Percentiles rank a stretch among this genome's conserved stretches.
These are phyloP conservation scores for Orchesella flavescens DNA, from an alignment of 2,888 invertebrate genomes.

Conservation along the genomic window DNA sequence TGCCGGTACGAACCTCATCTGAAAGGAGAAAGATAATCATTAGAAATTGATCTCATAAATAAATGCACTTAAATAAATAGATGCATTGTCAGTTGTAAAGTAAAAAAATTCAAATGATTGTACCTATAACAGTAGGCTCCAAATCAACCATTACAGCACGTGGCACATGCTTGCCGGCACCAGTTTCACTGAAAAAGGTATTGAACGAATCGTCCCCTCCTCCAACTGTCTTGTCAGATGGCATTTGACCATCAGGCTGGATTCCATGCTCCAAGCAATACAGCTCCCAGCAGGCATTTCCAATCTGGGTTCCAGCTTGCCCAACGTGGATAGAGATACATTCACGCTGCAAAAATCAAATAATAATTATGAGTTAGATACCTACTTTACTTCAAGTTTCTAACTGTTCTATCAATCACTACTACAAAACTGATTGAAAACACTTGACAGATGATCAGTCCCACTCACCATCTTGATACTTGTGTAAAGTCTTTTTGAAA, in stretches of 20 bases:
- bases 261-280: slow-evolving; percentile 84
- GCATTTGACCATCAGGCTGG: slow-evolving; percentile 88
- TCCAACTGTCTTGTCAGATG: slow-evolving; percentile 90
- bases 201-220: slow-evolving; percentile 77
- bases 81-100: too few relatives aligned
- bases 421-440: too few relatives aligned
- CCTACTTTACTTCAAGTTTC: too few relatives aligned
- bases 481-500: too few relatives aligned
- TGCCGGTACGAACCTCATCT: slow-evolving; percentile 94
- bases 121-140: slow-evolving; percentile 80
- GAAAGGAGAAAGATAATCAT: slow-evolving; percentile 79
- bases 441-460: too few relatives aligned
- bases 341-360: slow-evolving; percentile 79
- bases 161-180: slow-evolving; percentile 79
- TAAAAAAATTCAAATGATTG: slow-evolving; percentile 72
- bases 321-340: slow-evolving; percentile 91
- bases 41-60: slow-evolving; percentile 76
- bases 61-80: too few relatives aligned
- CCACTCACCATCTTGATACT: too few relatives aligned
- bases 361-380: too few relatives aligned
- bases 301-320: slow-evolving; percentile 90
- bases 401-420: too few relatives aligned
- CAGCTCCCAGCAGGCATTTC: slow-evolving; percentile 88
- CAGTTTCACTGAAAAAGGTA: slow-evolving; percentile 77
- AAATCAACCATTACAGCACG: slow-evolving; percentile 79